Evolutionary conservation across 2,113 vertebrate species (phyloP), one percentile per base, ranked within the genome.

Genomic region (Puma concolor): DNA sequence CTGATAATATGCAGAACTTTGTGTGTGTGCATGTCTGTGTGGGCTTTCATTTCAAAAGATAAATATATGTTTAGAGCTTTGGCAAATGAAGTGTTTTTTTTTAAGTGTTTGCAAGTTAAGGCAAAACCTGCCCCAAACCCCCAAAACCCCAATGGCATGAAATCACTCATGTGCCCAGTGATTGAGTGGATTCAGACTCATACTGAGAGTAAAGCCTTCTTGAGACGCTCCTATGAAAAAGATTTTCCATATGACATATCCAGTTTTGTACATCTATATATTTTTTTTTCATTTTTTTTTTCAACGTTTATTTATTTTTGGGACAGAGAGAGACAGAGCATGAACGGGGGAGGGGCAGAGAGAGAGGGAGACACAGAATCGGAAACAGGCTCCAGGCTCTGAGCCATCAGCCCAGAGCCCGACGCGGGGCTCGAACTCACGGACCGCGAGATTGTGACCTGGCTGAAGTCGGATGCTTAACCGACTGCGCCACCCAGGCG

Each of bases 31-130:
- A 29, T 79, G 64, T 79, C 52, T 95, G 72, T 95, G 84, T 97
- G 94, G 97, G 84, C 80, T 86, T 97, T 94, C 69, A 52, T 93
- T 96, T 97, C 89, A 95, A 92, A 97, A 96, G 92, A 92, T 96
- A 97, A 86, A 92, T 83, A 67, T 94, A 25, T 92, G 85, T 96
- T 91, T 64, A 93, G 88, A 94, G 66, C 38, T 94, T 95, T 97
- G 79, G 92, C n/a, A 88, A 97, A 95, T 95, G 41, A 97, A 96
- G 52, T 95, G n/a, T 48, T 86, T 94, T 92, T 36, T 94, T 92
- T 88, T 89, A 41, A 96, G 60, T 91, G 19, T 38, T 69, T 76
- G 19, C 67, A n/a, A 86, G 48, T 91, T 88, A 87, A 91, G 54
- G 27, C 38, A 64, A 27, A 81, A 79, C 29, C 16, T 7, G 4